phyloP scores from a whole-genome alignment of 1,140 invertebrate species.

The Dreissena rostriformis region DNA sequence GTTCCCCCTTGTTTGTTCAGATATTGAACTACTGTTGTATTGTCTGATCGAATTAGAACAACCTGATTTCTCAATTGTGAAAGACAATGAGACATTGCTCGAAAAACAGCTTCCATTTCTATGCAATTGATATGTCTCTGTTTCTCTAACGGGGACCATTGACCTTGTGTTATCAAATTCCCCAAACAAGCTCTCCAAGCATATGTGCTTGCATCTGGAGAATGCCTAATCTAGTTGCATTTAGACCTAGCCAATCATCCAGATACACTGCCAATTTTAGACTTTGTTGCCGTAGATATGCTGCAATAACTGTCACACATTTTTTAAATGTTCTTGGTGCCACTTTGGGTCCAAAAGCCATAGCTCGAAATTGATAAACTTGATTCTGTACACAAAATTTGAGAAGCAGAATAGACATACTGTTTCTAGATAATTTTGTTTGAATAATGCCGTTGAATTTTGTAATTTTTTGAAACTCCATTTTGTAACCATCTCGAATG shows the following conservation, averaged over 20 bases:
- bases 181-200: constrained; percentile 15
- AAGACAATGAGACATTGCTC: not conserved
- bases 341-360: constrained; percentile 26
- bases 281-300: constrained; percentile 11
- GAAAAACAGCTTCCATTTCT: constrained; percentile 31
- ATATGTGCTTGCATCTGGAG: not conserved
- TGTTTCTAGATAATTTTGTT: not conserved
- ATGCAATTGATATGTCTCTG: constrained; percentile 17
- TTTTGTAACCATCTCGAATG: constrained; percentile 14
- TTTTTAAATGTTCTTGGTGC: constrained; percentile 38
- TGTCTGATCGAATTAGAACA: constrained; percentile 31
- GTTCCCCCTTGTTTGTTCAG: constrained; percentile 42
- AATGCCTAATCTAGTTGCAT: constrained; percentile 1
- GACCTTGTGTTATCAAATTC: constrained; percentile 14
- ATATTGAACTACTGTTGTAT: constrained; percentile 34
- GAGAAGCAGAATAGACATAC: constrained; percentile 8
- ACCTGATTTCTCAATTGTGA: not conserved
- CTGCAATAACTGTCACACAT: constrained; percentile 21
- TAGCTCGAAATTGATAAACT: constrained; percentile 12
- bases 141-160: not conserved
- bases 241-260: constrained; percentile 37
- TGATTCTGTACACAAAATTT: constrained; percentile 6
- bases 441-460: constrained; percentile 26
- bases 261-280: constrained; percentile 23
- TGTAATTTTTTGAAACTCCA: constrained; percentile 3